A percentile compares a stretch with the other conserved stretches of the same genome.
Evolutionary conservation across 2,888 invertebrate species (phyloP).

Genomic region (Polydesmus complanatus): DNA sequence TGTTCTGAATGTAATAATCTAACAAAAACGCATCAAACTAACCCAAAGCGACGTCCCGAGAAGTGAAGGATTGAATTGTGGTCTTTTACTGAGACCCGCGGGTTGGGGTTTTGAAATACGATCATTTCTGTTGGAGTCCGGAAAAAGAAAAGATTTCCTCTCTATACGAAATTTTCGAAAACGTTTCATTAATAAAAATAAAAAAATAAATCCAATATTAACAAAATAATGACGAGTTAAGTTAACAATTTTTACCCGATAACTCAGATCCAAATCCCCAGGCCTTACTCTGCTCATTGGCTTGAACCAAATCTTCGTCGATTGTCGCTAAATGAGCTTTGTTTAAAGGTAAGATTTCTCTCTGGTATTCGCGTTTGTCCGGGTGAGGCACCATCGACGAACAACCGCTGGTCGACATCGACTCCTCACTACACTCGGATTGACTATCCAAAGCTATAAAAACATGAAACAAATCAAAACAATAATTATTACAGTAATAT

Average conservation of each 20-base stretch:
- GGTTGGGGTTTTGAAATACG: constrained; percentile 14
- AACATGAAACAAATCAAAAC: not conserved
- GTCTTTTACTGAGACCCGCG: constrained; percentile 19
- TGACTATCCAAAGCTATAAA: constrained; percentile 8
- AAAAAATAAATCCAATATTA: no score
- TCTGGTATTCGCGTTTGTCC: constrained; percentile 15
- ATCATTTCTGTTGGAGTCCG: not conserved
- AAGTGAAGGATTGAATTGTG: constrained; percentile 26
- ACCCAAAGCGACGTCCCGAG: constrained; percentile 26
- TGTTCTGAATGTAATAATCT: no score
- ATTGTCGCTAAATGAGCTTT: not conserved
- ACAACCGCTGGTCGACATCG: constrained; percentile 17
- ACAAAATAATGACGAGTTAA: no score
- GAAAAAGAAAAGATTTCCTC: not conserved
- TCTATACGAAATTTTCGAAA: no score
- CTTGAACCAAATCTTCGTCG: not conserved
- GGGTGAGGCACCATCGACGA: constrained; percentile 17
- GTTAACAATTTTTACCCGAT: not conserved
- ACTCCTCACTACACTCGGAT: constrained; percentile 17
- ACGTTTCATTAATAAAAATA: no score
- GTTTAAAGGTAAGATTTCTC: constrained; percentile 10
- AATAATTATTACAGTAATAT: no score
- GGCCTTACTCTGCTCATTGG: not conserved
- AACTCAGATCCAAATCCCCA: not conserved
- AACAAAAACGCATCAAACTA: constrained; percentile 12